These are phyloP conservation scores for Drosophila obscura DNA, from an alignment of 1,140 invertebrate genomes.

Conservation along the genomic window DNA sequence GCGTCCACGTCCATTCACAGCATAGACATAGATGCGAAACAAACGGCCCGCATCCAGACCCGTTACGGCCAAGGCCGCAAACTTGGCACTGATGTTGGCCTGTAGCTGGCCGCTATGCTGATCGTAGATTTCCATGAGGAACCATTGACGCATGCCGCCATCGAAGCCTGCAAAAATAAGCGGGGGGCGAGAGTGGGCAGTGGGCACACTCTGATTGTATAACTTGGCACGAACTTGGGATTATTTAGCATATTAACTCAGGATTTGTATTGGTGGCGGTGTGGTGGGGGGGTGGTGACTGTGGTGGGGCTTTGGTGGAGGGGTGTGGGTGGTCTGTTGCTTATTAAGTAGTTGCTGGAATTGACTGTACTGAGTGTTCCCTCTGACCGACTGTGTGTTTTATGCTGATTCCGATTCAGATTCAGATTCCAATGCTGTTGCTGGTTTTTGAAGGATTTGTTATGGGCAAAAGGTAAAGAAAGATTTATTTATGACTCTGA, in stretches of 20 bases:
- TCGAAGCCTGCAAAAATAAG: slow-evolving; percentile 88
- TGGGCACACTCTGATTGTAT: slow-evolving; percentile 24
- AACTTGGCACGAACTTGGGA: slow-evolving; percentile 45
- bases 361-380: slow-evolving; percentile 11
- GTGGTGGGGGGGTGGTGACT: not conserved
- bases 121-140: slow-evolving; percentile 90
- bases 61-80: slow-evolving; percentile 88
- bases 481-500: slow-evolving; percentile 25
- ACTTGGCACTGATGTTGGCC: slow-evolving; percentile 88
- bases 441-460: not conserved
- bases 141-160: slow-evolving; percentile 89
- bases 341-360: slow-evolving; percentile 36
- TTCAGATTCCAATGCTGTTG: no score
- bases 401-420: not conserved
- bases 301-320: not conserved
- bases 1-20: slow-evolving; percentile 87
- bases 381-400: slow-evolving; percentile 1
- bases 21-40: slow-evolving; percentile 88
- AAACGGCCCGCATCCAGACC: slow-evolving; percentile 88
- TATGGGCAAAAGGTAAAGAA: slow-evolving; percentile 8
- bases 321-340: slow-evolving; percentile 10
- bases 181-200: no score
- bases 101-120: slow-evolving; percentile 87
- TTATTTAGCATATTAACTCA: slow-evolving; percentile 43
- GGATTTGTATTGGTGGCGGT: not conserved